Percentiles rank a stretch among this genome's conserved stretches.
Evolutionary conservation across 2,797 vertebrate species (phyloP).

Genomic region (Cyclopterus lumpus): DNA sequence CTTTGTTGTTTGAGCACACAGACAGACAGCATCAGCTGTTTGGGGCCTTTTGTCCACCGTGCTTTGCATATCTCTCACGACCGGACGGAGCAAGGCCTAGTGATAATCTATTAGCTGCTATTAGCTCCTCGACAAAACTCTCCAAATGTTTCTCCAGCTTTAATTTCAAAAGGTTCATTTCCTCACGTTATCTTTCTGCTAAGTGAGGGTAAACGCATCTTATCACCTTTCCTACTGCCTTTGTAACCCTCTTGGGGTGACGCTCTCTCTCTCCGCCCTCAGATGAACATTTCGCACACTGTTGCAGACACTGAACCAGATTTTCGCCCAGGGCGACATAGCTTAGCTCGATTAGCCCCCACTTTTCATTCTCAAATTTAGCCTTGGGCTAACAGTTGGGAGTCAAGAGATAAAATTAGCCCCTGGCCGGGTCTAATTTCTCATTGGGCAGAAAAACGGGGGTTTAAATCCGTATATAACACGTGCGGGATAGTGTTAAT

Average conservation of each 20-base stretch:
- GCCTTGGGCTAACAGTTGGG: constrained; percentile 63
- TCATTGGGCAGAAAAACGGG: constrained; percentile 47
- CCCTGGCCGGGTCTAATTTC: constrained; percentile 52
- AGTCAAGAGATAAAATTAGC: constrained; percentile 66
- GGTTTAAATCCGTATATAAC: constrained; percentile 54
- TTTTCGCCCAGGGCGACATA: constrained; percentile 54
- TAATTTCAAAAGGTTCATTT: constrained; percentile 9
- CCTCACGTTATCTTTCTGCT: constrained; percentile 2
- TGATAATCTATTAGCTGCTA: too few relatives aligned
- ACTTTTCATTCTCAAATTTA: constrained; percentile 55
- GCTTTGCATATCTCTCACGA: constrained; percentile 77
- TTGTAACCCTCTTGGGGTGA: constrained; percentile 1
- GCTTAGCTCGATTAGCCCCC: constrained; percentile 53
- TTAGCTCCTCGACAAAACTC: not conserved
- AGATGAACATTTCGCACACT: constrained; percentile 36
- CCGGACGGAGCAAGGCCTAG: constrained; percentile 20
- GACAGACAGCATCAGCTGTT: constrained; percentile 78
- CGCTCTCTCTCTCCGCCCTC: constrained; percentile 14
- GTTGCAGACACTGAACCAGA: constrained; percentile 38
- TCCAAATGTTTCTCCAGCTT: constrained; percentile 36
- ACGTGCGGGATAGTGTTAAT: constrained; percentile 57
- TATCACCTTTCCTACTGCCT: not conserved
- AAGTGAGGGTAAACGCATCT: constrained; percentile 9
- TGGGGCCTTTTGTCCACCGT: constrained; percentile 71
- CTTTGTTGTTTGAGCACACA: constrained; percentile 67